Evolutionary conservation across 2,888 invertebrate genomes (phyloP).

Genomic region (Phyto melanocephala): DNA sequence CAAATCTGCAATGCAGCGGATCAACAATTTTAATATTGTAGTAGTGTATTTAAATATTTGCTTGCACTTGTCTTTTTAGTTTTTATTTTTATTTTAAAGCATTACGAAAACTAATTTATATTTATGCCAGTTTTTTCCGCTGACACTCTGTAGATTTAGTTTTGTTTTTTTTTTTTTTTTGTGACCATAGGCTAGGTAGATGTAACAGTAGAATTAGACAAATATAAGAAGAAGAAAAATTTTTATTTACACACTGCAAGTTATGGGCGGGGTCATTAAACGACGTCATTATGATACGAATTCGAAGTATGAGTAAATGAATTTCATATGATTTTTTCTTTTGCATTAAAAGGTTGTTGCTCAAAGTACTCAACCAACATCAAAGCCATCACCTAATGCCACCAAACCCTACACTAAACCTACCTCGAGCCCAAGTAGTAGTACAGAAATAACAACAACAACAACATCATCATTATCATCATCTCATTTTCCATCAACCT

Average conservation of each 20-base stretch:
- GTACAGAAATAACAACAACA: constrained; percentile 68
- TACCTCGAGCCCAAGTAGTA: constrained; percentile 59
- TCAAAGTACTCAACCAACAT: constrained; percentile 57
- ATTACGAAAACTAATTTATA: neutral
- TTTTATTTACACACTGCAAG: constrained; percentile 14
- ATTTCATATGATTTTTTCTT: constrained; percentile 54
- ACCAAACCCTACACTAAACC: constrained; percentile 59
- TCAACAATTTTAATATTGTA: neutral
- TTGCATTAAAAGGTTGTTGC: constrained; percentile 46
- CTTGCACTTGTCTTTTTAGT: neutral
- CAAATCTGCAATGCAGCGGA: constrained; percentile 2
- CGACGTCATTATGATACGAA: constrained; percentile 45
- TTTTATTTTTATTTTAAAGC: neutral
- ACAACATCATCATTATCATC: constrained; percentile 41
- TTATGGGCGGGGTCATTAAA: constrained; percentile 29
- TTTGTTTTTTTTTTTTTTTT: neutral
- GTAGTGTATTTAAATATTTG: neutral
- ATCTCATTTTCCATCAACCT: constrained; percentile 34
- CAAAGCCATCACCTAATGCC: constrained; percentile 65
- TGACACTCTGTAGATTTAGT: constrained; percentile 11
- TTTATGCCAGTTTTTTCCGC: neutral
- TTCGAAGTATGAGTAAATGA: constrained; percentile 71
- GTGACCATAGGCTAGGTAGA: constrained; percentile 1
- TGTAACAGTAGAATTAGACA: constrained; percentile 1
- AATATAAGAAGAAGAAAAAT: neutral